Percentiles rank a stretch among this genome's conserved stretches.
These are phyloP conservation scores for Drosophila hamatofila DNA, from an alignment of 2,888 invertebrate species.

Conservation along the genomic window DNA sequence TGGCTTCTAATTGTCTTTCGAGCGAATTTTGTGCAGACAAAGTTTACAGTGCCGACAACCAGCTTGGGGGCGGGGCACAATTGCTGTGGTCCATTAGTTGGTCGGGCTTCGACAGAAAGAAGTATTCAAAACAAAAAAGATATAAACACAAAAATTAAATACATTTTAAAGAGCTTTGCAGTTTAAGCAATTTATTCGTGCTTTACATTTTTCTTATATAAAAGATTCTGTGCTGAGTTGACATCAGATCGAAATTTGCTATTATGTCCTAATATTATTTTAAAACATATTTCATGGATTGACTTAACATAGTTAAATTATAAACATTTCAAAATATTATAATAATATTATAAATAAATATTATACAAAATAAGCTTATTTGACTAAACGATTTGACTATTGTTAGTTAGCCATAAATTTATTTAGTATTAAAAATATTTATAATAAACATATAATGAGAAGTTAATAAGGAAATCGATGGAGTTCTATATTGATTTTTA, in stretches of 20 bases:
- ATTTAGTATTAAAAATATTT: too few species aligned
- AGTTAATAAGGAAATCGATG: too few species aligned
- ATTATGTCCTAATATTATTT: too few species aligned
- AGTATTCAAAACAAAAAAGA: background rate
- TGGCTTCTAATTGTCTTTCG: constrained; percentile 60
- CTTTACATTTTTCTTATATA: background rate
- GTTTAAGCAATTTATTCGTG: background rate
- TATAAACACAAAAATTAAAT: background rate
- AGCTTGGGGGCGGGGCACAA: constrained; percentile 20
- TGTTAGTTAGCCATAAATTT: too few species aligned
- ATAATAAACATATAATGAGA: too few species aligned
- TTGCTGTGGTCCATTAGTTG: constrained; percentile 27
- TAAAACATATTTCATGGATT: too few species aligned
- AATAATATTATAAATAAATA: too few species aligned
- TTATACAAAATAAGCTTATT: too few species aligned
- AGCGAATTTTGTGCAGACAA: constrained; percentile 49
- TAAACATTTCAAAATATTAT: too few species aligned
- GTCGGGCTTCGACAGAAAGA: background rate
- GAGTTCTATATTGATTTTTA: too few species aligned
- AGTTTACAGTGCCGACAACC: constrained; percentile 32
- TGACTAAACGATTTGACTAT: too few species aligned
- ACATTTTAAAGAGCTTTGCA: constrained; percentile 8
- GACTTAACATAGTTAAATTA: too few species aligned
- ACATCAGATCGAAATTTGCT: background rate
- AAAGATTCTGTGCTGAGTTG: background rate